These are phyloP conservation scores for Meghimatium bilineatum DNA, from an alignment of 2,888 invertebrate species.

Conservation along the genomic window DNA sequence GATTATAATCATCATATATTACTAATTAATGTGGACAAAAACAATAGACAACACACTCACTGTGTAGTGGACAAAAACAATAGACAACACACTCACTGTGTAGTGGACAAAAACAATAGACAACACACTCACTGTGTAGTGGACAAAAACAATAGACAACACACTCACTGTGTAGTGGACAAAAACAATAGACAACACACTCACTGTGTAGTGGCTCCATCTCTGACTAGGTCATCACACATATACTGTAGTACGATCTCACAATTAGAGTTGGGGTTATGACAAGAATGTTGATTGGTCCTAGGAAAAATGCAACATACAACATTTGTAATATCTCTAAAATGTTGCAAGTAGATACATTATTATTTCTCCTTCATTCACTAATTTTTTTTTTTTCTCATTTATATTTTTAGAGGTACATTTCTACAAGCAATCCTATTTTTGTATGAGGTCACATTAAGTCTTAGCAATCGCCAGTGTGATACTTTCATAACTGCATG, in stretches of 20 bases:
- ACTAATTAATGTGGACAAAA: neutral
- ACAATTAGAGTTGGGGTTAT: conserved; percentile 72
- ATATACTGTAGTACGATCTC: conserved; percentile 76
- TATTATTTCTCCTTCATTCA: no score
- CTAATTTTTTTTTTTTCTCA: no score
- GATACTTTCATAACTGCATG: no score
- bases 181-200: conserved; percentile 37
- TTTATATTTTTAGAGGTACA: no score
- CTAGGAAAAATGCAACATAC: conserved; percentile 57
- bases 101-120: no score
- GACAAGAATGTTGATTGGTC: conserved; percentile 77
- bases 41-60: conserved; percentile 59
- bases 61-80: conserved; percentile 71
- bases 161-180: conserved; percentile 65
- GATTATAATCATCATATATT: no score
- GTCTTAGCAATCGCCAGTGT: no score
- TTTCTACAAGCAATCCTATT: no score
- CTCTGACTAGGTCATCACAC: conserved; percentile 74
- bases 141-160: neutral
- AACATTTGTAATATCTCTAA: neutral
- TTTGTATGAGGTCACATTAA: no score
- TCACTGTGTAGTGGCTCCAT: conserved; percentile 75
- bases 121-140: no score
- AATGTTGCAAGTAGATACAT: neutral
- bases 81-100: no score